Conservation (phyloP, 2,888 invertebrate genomes). For the Thymelicus lineola region DNA sequence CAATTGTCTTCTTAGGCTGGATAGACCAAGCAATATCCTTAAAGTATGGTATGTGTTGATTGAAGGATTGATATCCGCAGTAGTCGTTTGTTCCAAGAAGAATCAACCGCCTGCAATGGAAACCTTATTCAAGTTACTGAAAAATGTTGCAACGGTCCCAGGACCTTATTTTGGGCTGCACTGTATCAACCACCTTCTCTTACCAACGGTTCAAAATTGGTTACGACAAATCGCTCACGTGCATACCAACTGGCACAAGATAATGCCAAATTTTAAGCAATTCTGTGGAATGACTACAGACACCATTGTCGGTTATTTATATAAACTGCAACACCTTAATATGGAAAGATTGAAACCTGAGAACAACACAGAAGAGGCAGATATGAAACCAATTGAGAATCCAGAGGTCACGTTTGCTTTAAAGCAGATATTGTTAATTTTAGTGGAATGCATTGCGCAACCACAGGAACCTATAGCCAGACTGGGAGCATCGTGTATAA, state of each 20-base stretch:
- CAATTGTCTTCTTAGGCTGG: slow-evolving; percentile 87
- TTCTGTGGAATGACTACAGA: slow-evolving; percentile 97
- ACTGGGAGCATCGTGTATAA: slow-evolving; percentile 96
- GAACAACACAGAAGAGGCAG: slow-evolving; percentile 66
- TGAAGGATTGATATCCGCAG: slow-evolving; percentile 93
- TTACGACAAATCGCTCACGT: slow-evolving; percentile 90
- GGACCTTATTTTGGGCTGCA: slow-evolving; percentile 96
- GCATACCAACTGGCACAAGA: slow-evolving; percentile 89
- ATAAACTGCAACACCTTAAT: slow-evolving; percentile 88
- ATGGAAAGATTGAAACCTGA: slow-evolving; percentile 68
- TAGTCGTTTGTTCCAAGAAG: slow-evolving; percentile 94
- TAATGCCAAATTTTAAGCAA: slow-evolving; percentile 96
- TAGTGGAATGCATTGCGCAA: slow-evolving; percentile 96
- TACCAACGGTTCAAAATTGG: slow-evolving; percentile 98
- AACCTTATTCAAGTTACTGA: slow-evolving; percentile 93
- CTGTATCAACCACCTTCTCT: slow-evolving; percentile 95
- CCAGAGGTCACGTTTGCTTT: slow-evolving; percentile 89
- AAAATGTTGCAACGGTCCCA: slow-evolving; percentile 91
- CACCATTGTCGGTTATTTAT: slow-evolving; percentile 93
- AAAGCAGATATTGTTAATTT: slow-evolving; percentile 92
- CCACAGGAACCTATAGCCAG: slow-evolving; percentile 95
- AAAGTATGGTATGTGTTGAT: slow-evolving; percentile 96
- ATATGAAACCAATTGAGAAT: slow-evolving; percentile 84
- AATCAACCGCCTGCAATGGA: slow-evolving; percentile 95
- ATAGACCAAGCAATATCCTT: slow-evolving; percentile 92